Base-by-base conservation (phyloP, 2,888 invertebrate genomes). In the Cryptophagus acutangulus region DNA sequence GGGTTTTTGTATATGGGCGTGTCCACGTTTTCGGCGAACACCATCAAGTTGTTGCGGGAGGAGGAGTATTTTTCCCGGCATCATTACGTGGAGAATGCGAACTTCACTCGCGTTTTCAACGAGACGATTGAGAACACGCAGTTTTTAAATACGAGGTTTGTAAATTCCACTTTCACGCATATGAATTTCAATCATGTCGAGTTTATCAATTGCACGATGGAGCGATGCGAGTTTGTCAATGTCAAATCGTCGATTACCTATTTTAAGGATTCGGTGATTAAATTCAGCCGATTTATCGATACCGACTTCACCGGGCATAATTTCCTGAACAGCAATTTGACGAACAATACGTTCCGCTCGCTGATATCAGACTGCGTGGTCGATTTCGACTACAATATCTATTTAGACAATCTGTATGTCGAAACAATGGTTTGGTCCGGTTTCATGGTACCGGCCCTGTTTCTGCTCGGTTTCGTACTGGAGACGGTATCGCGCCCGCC, bases 161-260 rank as follows among this genome's bases (percentile, higher is more conserved):
- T 65, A 17, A 78, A 81, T 46, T 80, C 80, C 58, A 79, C 76
- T 13, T 85, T 85, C 63, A 73, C 74, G 13, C 79, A 82, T 52
- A 72, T 84, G 65, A 70, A 82, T 51, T 73, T 87, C 63, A 84
- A 79, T 44, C 85, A 86, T 56, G 82, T 85, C 13, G 71, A 77
- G 42, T 87, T 87, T 64, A 69, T 71, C 51, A 82, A 82, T 58
- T 85, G 86, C 61, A 73, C 79, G 3, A 82, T 87, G 59, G 69
- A 71, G n/a, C 77, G 79, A 29, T 78, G 79, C 2, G 78, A 81
- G 49, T 82, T 87, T 59, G 75, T 77, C 17, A 83, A 81, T 52
- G 78, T 87, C 29, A 83, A 81, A 63, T 81, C 82, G 9, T 84
- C 84, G 33, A 77, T 78, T 40, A 81, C 82, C 0, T 75, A 72